Evolutionary conservation across 1,140 invertebrate genomes (phyloP).

Genomic region (Tetramorium parvispinum): DNA sequence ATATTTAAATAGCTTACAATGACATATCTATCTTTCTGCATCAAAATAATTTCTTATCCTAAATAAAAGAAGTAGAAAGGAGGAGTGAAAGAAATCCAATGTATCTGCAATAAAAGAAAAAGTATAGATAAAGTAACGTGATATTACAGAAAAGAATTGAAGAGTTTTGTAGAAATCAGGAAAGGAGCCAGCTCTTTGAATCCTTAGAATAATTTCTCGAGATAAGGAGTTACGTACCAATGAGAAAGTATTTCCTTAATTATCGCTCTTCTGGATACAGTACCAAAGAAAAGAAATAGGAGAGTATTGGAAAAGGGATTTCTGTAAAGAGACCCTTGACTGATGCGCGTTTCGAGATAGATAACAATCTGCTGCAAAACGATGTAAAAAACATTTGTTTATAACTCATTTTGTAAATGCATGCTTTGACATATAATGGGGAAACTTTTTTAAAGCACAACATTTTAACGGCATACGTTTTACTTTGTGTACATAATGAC

Average conservation of each 20-base stretch:
- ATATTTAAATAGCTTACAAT: not conserved
- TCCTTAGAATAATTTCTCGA: conserved; percentile 25
- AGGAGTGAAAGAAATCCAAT: conserved; percentile 1
- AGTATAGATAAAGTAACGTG: not conserved
- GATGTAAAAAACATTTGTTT: not conserved
- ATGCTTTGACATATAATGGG: not conserved
- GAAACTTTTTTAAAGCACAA: not conserved
- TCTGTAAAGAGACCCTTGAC: conserved; percentile 29
- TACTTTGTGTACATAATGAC: not conserved
- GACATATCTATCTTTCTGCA: not conserved
- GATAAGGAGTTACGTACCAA: conserved; percentile 33
- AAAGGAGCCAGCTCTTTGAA: not conserved
- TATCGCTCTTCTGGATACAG: conserved; percentile 15
- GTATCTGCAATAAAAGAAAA: conserved; percentile 10
- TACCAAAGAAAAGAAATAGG: conserved; percentile 22
- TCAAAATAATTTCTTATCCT: not conserved
- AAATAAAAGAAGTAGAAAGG: not conserved
- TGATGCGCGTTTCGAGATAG: conserved; percentile 1
- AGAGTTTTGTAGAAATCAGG: conserved; percentile 6
- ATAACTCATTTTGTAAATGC: conserved; percentile 9
- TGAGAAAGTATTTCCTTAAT: conserved; percentile 35
- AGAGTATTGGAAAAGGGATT: conserved; percentile 21
- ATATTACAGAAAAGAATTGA: conserved; percentile 27
- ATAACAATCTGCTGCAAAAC: conserved; percentile 18
- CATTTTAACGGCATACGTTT: not conserved